Evolutionary conservation across 2,888 invertebrate species (phyloP).

Genomic region (Zeuzera pyrina): DNA sequence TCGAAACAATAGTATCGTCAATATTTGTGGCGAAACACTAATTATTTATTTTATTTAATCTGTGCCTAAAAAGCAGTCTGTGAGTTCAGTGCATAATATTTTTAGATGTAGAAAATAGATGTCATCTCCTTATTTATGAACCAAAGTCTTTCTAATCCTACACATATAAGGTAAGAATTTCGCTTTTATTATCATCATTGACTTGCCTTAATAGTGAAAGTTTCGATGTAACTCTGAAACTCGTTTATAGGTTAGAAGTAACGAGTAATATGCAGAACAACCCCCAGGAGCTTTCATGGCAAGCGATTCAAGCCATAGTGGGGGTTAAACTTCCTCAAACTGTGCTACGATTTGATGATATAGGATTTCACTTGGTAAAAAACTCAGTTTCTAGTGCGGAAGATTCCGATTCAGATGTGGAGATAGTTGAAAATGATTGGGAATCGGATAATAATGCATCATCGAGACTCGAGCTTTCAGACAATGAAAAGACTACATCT

Average conservation of each 20-base stretch:
- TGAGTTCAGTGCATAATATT: conserved; percentile 60
- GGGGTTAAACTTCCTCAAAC: conserved; percentile 70
- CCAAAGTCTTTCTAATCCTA: conserved; percentile 45
- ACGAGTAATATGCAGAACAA: conserved; percentile 73
- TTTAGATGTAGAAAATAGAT: conserved; percentile 72
- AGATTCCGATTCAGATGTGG: conserved; percentile 68
- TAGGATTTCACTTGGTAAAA: conserved; percentile 65
- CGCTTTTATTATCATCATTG: conserved; percentile 14
- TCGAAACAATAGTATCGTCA: no score
- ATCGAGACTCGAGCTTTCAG: conserved; percentile 59
- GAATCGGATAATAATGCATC: conserved; percentile 65
- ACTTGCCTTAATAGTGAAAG: conserved; percentile 18
- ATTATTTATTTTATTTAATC: no score
- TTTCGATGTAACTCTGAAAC: conserved; percentile 30
- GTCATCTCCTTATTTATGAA: conserved; percentile 52
- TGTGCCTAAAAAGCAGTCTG: background rate
- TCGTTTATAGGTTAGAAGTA: conserved; percentile 73
- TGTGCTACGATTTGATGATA: conserved; percentile 69
- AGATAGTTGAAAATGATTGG: conserved; percentile 69
- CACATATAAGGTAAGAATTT: conserved; percentile 49
- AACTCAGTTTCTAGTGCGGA: conserved; percentile 59
- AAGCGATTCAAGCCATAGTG: conserved; percentile 71
- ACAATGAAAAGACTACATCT: conserved; percentile 57
- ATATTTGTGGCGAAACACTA: no score
- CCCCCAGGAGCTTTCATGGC: conserved; percentile 75